phyloP scores from a whole-genome alignment of 2,888 invertebrate species.

The Melanargia galathea region DNA sequence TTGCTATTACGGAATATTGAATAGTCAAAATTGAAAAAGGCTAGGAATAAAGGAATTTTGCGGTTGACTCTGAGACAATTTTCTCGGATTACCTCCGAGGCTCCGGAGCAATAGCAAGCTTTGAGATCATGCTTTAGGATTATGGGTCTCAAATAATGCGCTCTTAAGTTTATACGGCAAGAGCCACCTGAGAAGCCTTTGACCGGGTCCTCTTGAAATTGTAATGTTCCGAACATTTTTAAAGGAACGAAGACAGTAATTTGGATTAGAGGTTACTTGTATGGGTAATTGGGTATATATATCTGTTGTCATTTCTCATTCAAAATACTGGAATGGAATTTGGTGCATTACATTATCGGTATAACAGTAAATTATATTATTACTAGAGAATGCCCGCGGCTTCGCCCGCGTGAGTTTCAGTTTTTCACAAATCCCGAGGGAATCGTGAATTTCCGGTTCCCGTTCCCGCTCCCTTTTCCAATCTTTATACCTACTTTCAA shows the following conservation, averaged over 20 bases:
- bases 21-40: constrained; percentile 5
- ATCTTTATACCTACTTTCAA: no score
- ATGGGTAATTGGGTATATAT: background rate
- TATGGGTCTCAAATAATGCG: constrained; percentile 44
- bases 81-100: constrained; percentile 43
- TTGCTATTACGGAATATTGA: no score
- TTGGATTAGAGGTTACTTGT: background rate
- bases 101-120: constrained; percentile 42
- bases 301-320: background rate
- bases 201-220: constrained; percentile 7
- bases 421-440: no score
- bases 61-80: constrained; percentile 31
- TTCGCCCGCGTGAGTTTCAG: no score
- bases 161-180: constrained; percentile 38
- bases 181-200: constrained; percentile 37
- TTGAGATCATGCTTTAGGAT: constrained; percentile 42
- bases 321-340: background rate
- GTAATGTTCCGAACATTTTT: background rate
- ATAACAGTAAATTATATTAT: no score
- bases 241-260: background rate
- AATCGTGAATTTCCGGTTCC: no score
- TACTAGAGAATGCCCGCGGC: no score
- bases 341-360: background rate
- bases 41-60: constrained; percentile 27
- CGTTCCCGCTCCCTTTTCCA: no score